phyloP scores from a whole-genome alignment of 2,797 vertebrate genomes.

The Gila robusta region DNA sequence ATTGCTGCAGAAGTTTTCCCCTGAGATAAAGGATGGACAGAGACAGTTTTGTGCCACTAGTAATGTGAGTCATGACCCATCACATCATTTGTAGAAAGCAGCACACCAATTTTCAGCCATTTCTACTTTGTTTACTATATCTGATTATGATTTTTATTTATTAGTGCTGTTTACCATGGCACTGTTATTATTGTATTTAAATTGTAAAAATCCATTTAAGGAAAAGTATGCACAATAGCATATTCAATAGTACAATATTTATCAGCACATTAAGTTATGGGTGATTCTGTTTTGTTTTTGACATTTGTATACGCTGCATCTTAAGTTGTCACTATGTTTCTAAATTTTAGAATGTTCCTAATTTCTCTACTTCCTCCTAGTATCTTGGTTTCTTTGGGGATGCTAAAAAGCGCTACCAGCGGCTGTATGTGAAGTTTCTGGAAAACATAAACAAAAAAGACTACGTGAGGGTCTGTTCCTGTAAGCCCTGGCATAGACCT shows the following conservation, averaged over 20 bases:
- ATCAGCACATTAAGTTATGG: no score
- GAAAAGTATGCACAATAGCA: background rate
- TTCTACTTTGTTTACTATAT: background rate
- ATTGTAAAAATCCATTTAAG: no score
- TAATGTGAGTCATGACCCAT: conserved; percentile 83
- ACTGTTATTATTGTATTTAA: background rate
- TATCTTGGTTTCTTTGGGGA: conserved; percentile 94
- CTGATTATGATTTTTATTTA: no score
- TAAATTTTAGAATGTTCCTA: background rate
- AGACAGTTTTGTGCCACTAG: conserved; percentile 95
- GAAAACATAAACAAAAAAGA: conserved; percentile 96
- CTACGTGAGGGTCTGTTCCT: conserved; percentile 90
- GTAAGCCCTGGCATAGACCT: conserved; percentile 90
- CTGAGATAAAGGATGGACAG: conserved; percentile 95
- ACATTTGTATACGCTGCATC: background rate
- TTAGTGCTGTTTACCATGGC: background rate
- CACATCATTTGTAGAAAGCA: background rate
- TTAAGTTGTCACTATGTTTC: background rate
- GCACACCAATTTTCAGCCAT: background rate
- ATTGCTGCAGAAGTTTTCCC: conserved; percentile 93
- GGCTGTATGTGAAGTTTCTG: conserved; percentile 93
- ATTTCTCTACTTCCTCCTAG: conserved; percentile 66
- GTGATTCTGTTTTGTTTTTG: background rate
- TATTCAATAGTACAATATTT: background rate
- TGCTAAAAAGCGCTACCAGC: conserved; percentile 92